These are phyloP conservation scores for Aphaenogaster rudis DNA, from an alignment of 1,140 invertebrate species.

Conservation along the genomic window DNA sequence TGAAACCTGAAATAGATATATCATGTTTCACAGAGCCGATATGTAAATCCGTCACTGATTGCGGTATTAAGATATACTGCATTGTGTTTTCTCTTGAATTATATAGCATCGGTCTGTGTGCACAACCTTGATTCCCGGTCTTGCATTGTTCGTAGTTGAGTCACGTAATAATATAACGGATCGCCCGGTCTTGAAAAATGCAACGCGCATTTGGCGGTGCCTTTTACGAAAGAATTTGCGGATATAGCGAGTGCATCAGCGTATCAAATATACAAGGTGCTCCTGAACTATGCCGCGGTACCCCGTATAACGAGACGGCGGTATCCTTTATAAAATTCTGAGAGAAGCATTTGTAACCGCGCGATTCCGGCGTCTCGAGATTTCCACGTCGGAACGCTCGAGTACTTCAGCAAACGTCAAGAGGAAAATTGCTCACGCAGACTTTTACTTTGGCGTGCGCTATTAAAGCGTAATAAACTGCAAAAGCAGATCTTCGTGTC, in stretches of 20 bases:
- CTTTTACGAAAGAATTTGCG: slow-evolving; percentile 64
- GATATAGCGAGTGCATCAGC: slow-evolving; percentile 62
- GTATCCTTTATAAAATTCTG: slow-evolving; percentile 61
- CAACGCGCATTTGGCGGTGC: slow-evolving; percentile 29
- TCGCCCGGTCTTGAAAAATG: slow-evolving; percentile 39
- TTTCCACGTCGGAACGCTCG: slow-evolving; percentile 39
- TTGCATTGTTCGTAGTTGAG: slow-evolving; percentile 56
- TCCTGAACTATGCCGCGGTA: slow-evolving; percentile 41
- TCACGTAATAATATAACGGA: slow-evolving; percentile 74
- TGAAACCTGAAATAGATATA: too few relatives aligned
- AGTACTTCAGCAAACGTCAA: slow-evolving; percentile 50
- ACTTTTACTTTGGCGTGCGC: slow-evolving; percentile 51
- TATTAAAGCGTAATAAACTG: slow-evolving; percentile 50
- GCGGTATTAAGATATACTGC: slow-evolving; percentile 15
- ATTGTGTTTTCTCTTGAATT: slow-evolving; percentile 45
- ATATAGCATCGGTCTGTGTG: slow-evolving; percentile 26
- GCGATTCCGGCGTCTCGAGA: slow-evolving; percentile 52
- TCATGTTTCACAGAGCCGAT: not conserved
- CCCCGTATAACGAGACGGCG: slow-evolving; percentile 34
- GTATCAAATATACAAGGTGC: slow-evolving; percentile 62
- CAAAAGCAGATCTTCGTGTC: not conserved
- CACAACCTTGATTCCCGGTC: slow-evolving; percentile 59
- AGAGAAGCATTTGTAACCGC: slow-evolving; percentile 41
- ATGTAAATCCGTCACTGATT: slow-evolving; percentile 35
- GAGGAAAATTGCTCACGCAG: slow-evolving; percentile 54